Conservation (phyloP, 64 coral and sea anemone species). For the Montipora foliosa region DNA sequence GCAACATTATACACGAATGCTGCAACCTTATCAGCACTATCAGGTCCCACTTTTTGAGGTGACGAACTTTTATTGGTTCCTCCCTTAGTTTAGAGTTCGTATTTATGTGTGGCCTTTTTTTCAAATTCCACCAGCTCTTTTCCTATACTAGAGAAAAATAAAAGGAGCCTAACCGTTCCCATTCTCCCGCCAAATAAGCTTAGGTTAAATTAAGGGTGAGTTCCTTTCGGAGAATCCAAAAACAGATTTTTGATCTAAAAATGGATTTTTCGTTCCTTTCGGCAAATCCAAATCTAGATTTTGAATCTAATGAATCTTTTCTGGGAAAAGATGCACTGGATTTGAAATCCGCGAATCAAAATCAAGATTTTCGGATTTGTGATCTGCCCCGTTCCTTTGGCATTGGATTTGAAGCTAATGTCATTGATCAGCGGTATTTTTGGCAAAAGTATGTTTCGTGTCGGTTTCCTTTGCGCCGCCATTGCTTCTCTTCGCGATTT, state of each 20-base stretch:
- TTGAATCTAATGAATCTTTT: neutral
- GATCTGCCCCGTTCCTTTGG: neutral
- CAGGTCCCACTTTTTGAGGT: too few species aligned
- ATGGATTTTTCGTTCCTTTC: neutral
- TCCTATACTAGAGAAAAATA: too few species aligned
- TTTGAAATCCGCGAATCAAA: neutral
- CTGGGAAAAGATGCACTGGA: neutral
- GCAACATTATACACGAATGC: too few species aligned
- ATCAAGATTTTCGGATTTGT: neutral
- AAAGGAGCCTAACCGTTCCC: too few species aligned
- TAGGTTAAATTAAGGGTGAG: neutral
- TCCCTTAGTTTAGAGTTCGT: too few species aligned
- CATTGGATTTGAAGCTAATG: neutral
- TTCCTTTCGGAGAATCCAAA: neutral
- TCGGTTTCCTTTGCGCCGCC: neutral
- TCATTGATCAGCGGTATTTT: neutral
- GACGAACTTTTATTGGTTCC: too few species aligned
- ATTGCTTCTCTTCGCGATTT: neutral
- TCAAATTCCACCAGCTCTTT: too few species aligned
- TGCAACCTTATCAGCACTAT: too few species aligned
- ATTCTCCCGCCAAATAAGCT: too few species aligned
- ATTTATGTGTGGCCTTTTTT: too few species aligned
- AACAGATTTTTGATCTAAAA: neutral
- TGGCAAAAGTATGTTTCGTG: neutral
- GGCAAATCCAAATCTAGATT: neutral